Conservation (phyloP, 2,797 vertebrate genomes). For the Thalassophryne amazonica region DNA sequence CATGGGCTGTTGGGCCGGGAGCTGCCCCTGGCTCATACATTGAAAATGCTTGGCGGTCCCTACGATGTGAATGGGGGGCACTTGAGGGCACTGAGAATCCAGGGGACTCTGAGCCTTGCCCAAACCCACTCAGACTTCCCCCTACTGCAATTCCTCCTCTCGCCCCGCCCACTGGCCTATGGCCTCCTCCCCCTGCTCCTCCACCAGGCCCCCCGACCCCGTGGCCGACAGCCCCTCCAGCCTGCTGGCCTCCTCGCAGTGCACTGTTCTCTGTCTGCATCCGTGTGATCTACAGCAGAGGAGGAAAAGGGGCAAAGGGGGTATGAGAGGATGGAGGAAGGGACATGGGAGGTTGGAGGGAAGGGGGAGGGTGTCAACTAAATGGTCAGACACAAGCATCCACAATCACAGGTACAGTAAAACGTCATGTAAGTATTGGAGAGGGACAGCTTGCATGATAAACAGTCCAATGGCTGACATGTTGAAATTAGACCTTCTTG, state of each 20-base stretch:
- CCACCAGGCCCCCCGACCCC: slow-evolving; percentile 65
- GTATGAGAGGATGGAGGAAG: slow-evolving; percentile 45
- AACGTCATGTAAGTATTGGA: slow-evolving; percentile 21
- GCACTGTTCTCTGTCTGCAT: slow-evolving; percentile 93
- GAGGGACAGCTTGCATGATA: slow-evolving; percentile 1
- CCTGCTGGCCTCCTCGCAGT: slow-evolving; percentile 89
- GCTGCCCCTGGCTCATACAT: slow-evolving; percentile 95
- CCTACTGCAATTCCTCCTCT: slow-evolving; percentile 65
- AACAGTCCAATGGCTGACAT: slow-evolving; percentile 19
- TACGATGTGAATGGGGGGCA: slow-evolving; percentile 68
- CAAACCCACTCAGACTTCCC: slow-evolving; percentile 51
- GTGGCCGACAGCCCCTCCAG: slow-evolving; percentile 73
- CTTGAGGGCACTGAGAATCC: slow-evolving; percentile 49
- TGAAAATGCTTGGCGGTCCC: slow-evolving; percentile 94
- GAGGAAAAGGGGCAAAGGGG: slow-evolving; percentile 43
- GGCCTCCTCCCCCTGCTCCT: slow-evolving; percentile 57
- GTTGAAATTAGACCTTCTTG: slow-evolving; percentile 5
- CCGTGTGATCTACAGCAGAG: slow-evolving; percentile 91
- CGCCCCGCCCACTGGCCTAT: slow-evolving; percentile 61
- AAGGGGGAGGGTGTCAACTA: slow-evolving; percentile 44
- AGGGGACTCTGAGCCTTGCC: slow-evolving; percentile 52
- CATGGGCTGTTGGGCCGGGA: slow-evolving; percentile 83
- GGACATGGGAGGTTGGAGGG: slow-evolving; percentile 47
- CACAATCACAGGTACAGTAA: slow-evolving; percentile 42
- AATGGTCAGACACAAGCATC: slow-evolving; percentile 64